Evolutionary conservation across 2,113 vertebrate species (phyloP).

Genomic region (Caranx melampygus): DNA sequence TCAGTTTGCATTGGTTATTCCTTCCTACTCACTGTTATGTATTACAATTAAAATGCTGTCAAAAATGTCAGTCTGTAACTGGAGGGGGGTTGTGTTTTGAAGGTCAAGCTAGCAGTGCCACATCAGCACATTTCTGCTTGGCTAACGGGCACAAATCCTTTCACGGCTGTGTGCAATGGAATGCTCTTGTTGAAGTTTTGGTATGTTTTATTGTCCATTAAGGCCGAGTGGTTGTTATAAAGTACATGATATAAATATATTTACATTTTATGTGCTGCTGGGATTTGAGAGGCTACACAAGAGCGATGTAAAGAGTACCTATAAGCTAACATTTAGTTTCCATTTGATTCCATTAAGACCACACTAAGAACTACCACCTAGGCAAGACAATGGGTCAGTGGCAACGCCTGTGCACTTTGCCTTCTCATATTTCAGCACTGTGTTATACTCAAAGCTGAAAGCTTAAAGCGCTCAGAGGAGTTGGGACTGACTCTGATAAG

Average conservation of each 20-base stretch:
- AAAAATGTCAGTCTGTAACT: slow-evolving; percentile 21
- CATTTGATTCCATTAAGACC: slow-evolving; percentile 54
- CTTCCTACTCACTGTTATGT: slow-evolving; percentile 18
- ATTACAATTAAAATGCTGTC: slow-evolving; percentile 34
- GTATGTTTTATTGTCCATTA: slow-evolving; percentile 17
- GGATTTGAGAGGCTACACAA: not conserved
- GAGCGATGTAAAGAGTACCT: slow-evolving; percentile 12
- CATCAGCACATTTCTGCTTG: not conserved
- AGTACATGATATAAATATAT: slow-evolving; percentile 17
- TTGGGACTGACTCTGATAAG: not conserved
- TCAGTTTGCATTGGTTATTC: slow-evolving; percentile 4
- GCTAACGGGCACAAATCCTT: not conserved
- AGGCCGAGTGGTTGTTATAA: not conserved
- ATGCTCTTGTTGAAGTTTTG: not conserved
- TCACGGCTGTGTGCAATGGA: not conserved
- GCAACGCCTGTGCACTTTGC: slow-evolving; percentile 36
- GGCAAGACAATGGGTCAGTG: slow-evolving; percentile 25
- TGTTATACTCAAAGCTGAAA: slow-evolving; percentile 8
- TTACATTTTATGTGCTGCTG: not conserved
- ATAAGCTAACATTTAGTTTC: slow-evolving; percentile 9
- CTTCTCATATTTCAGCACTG: slow-evolving; percentile 31
- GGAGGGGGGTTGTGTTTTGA: slow-evolving; percentile 5
- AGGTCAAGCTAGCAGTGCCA: slow-evolving; percentile 8
- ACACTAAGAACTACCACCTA: slow-evolving; percentile 21
- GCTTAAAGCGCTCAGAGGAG: not conserved